These are phyloP conservation scores for Ariolimax columbianus DNA, from an alignment of 2,888 invertebrate species.

Conservation along the genomic window DNA sequence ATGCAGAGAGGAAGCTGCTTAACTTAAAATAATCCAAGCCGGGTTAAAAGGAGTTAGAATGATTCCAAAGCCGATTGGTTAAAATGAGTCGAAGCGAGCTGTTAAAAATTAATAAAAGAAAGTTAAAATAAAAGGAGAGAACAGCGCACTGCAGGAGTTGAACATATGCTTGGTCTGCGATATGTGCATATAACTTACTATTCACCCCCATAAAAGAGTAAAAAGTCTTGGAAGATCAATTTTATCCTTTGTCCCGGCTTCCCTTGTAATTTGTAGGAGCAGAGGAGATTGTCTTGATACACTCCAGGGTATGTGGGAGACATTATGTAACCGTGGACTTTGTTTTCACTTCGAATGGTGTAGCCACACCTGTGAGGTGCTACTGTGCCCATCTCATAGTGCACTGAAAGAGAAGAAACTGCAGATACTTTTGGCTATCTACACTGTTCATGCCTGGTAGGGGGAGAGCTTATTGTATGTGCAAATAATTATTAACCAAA, in stretches of 20 bases:
- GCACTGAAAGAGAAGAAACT: constrained; percentile 80
- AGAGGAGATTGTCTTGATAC: constrained; percentile 96
- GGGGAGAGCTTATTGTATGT: no score
- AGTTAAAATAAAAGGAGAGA: neutral
- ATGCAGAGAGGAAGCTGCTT: constrained; percentile 10
- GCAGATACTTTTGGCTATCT: constrained; percentile 58
- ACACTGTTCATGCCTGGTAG: constrained; percentile 37
- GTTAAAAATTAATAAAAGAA: neutral
- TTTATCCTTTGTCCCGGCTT: constrained; percentile 93
- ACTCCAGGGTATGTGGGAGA: constrained; percentile 99
- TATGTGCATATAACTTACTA: constrained; percentile 86
- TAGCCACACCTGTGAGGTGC: constrained; percentile 90
- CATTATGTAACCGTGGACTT: constrained; percentile 90
- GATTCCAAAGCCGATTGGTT: constrained; percentile 16
- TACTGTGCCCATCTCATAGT: constrained; percentile 92
- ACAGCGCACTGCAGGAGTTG: neutral
- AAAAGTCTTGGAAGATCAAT: constrained; percentile 97
- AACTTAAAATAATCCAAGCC: constrained; percentile 12
- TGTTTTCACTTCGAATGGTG: constrained; percentile 86
- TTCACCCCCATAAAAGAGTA: constrained; percentile 97
- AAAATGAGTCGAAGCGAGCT: neutral
- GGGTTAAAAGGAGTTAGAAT: neutral
- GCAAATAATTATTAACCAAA: no score
- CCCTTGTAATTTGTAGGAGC: constrained; percentile 90
- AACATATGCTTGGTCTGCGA: neutral